A percentile compares a stretch with the other conserved stretches of the same genome.
These are phyloP conservation scores for Columbina picui DNA, from an alignment of 2,113 vertebrate species.

Conservation along the genomic window DNA sequence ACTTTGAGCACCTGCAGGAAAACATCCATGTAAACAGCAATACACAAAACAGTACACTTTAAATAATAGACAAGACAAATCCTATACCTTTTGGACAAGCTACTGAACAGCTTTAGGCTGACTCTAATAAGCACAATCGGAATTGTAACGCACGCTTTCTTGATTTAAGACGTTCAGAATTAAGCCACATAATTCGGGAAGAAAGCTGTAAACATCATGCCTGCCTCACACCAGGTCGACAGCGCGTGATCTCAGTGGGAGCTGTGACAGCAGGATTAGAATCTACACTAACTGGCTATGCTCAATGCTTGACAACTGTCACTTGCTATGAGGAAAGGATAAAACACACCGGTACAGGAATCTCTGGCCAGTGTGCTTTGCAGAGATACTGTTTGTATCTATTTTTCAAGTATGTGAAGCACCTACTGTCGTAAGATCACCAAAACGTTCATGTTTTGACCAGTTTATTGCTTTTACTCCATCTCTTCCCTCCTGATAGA, in stretches of 20 bases:
- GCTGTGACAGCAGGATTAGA: not conserved
- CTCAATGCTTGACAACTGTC: not conserved
- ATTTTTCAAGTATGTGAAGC: slow-evolving; percentile 74
- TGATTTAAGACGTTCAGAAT: slow-evolving; percentile 54
- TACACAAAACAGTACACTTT: slow-evolving; percentile 72
- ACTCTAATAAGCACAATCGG: slow-evolving; percentile 51
- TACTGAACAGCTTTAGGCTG: slow-evolving; percentile 58
- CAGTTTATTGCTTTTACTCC: too few relatives aligned
- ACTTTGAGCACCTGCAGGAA: slow-evolving; percentile 72
- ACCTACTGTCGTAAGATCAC: slow-evolving; percentile 63
- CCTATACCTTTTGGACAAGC: slow-evolving; percentile 49
- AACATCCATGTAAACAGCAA: slow-evolving; percentile 78
- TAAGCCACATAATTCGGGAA: slow-evolving; percentile 37
- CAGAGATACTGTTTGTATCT: slow-evolving; percentile 37
- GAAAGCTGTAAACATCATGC: slow-evolving; percentile 42
- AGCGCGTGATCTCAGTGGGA: slow-evolving; percentile 19
- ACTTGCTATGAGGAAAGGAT: slow-evolving; percentile 9
- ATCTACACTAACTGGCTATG: not conserved
- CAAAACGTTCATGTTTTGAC: too few relatives aligned
- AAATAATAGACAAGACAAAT: slow-evolving; percentile 70
- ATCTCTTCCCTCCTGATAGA: too few relatives aligned
- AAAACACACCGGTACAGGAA: too few relatives aligned
- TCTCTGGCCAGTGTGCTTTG: not conserved
- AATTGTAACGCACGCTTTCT: slow-evolving; percentile 52
- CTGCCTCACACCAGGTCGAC: slow-evolving; percentile 53